These are phyloP conservation scores for Oryctolagus cuniculus DNA, from an alignment of 2,113 vertebrate species.

Conservation along the genomic window DNA sequence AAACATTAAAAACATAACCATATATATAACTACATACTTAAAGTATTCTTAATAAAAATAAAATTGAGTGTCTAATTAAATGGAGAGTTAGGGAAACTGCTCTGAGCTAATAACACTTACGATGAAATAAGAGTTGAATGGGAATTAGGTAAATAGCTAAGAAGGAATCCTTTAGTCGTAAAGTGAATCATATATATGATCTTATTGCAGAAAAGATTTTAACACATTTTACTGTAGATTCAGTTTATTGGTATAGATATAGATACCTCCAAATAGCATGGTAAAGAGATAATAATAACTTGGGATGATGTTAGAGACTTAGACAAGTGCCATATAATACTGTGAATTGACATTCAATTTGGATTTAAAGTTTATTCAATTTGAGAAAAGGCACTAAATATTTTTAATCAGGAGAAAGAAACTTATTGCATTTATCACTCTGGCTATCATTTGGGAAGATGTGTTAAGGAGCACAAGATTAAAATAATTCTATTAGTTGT, in stretches of 20 bases:
- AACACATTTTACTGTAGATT: neutral
- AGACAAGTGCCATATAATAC: neutral
- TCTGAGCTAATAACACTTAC: conserved; percentile 59
- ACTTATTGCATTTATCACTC: neutral
- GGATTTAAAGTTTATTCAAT: neutral
- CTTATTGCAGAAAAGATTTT: neutral
- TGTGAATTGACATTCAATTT: neutral
- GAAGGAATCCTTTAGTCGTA: conserved; percentile 12
- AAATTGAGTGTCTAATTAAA: conserved; percentile 75
- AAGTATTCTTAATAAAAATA: conserved; percentile 73
- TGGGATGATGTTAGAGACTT: neutral
- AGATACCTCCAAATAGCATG: too few species aligned
- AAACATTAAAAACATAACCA: conserved; percentile 57
- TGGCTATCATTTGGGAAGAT: neutral
- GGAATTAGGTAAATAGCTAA: conserved; percentile 55
- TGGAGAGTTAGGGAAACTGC: conserved; percentile 45
- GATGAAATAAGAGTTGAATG: conserved; percentile 63
- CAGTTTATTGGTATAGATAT: neutral
- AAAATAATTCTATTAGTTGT: neutral
- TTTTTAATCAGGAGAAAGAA: neutral
- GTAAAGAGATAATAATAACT: neutral
- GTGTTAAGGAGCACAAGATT: neutral
- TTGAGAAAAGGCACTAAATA: neutral
- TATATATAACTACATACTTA: conserved; percentile 66
- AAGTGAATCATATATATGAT: neutral